Conservation (phyloP, 2,888 invertebrate genomes). For the Brachycybe producta region DNA sequence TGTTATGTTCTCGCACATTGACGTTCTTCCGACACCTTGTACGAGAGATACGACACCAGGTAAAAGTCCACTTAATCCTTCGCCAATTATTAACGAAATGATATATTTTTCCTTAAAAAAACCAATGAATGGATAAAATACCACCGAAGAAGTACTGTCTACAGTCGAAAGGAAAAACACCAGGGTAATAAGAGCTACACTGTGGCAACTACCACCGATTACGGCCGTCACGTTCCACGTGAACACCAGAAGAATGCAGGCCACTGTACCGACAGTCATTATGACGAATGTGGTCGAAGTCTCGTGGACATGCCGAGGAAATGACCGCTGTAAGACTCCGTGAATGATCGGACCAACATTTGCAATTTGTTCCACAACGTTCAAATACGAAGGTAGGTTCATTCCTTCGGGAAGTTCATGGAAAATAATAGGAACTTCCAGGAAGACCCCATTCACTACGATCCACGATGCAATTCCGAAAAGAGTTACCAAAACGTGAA, state of each 20-base stretch:
- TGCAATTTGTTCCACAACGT: constrained; percentile 64
- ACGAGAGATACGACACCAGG: constrained; percentile 64
- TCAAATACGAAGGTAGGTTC: constrained; percentile 70
- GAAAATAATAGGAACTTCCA: constrained; percentile 76
- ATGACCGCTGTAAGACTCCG: constrained; percentile 26
- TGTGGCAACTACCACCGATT: constrained; percentile 41
- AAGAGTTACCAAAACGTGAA: constrained; percentile 56
- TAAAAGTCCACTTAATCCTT: constrained; percentile 65
- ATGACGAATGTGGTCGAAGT: constrained; percentile 36
- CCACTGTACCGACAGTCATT: constrained; percentile 34
- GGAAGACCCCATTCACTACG: constrained; percentile 73
- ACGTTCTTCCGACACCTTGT: constrained; percentile 63
- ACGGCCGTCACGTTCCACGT: constrained; percentile 43
- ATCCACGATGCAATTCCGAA: constrained; percentile 73
- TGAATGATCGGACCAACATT: constrained; percentile 68
- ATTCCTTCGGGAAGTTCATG: constrained; percentile 70
- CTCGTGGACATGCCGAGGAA: constrained; percentile 29
- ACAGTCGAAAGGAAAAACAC: constrained; percentile 55
- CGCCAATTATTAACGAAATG: constrained; percentile 67
- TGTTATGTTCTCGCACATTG: constrained; percentile 30
- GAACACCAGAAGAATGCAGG: constrained; percentile 37
- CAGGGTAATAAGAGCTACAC: constrained; percentile 43
- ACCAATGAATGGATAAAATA: constrained; percentile 71
- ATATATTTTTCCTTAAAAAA: constrained; percentile 54
- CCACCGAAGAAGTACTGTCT: constrained; percentile 74